Conservation (phyloP, 2,797 vertebrate genomes). For the Squalus acanthias region DNA sequence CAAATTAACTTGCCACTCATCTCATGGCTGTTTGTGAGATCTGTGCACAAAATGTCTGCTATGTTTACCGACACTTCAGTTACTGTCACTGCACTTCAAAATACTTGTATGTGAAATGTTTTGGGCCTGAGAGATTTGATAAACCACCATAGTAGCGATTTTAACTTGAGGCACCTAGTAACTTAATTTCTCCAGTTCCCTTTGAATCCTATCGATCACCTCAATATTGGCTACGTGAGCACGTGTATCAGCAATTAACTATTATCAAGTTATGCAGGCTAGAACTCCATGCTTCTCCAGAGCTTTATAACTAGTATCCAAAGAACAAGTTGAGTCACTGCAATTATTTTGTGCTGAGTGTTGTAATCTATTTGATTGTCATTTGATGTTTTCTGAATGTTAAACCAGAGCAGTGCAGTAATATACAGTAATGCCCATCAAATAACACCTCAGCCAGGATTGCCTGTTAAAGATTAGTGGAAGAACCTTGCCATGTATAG, state of each 20-base stretch:
- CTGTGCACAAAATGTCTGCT: background rate
- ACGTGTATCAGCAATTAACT: background rate
- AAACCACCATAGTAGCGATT: background rate
- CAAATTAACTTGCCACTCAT: background rate
- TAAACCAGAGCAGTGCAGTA: background rate
- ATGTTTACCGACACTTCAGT: background rate
- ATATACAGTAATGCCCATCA: background rate
- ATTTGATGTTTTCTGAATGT: constrained; percentile 5
- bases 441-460: background rate
- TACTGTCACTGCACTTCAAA: background rate
- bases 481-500: background rate
- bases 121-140: background rate
- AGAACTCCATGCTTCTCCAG: background rate
- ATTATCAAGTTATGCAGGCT: background rate
- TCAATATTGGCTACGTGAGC: background rate
- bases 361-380: background rate
- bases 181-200: background rate
- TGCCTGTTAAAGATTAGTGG: background rate
- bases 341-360: background rate
- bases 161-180: background rate
- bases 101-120: background rate
- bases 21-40: background rate
- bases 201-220: background rate
- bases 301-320: background rate
- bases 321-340: background rate